These are phyloP conservation scores for Caenorhabditis uteleia DNA, from an alignment of 2,888 invertebrate species.

Conservation along the genomic window DNA sequence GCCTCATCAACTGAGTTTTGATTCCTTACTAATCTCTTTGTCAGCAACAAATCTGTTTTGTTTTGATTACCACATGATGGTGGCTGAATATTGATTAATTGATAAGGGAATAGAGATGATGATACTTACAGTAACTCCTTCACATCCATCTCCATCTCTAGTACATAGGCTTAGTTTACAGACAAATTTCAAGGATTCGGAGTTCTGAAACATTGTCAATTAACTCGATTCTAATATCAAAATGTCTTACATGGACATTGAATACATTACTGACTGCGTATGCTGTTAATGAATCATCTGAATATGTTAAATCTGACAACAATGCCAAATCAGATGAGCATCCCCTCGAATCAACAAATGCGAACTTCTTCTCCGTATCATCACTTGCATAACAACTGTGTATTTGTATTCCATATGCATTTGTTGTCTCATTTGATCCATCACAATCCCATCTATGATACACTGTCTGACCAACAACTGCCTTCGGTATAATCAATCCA, in stretches of 20 bases:
- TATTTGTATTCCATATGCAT: slow-evolving; percentile 61
- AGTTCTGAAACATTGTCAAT: slow-evolving; percentile 43
- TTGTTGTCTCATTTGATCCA: slow-evolving; percentile 53
- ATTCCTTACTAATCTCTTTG: slow-evolving; percentile 24
- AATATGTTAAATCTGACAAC: slow-evolving; percentile 58
- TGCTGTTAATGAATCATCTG: slow-evolving; percentile 60
- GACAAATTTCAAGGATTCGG: slow-evolving; percentile 52
- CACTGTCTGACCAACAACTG: slow-evolving; percentile 62
- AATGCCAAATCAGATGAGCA: slow-evolving; percentile 59
- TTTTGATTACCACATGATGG: slow-evolving; percentile 42
- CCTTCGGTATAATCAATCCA: slow-evolving; percentile 56
- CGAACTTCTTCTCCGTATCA: slow-evolving; percentile 51
- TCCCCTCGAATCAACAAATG: slow-evolving; percentile 55
- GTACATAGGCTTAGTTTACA: slow-evolving; percentile 58
- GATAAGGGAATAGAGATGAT: background rate
- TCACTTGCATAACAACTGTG: slow-evolving; percentile 64
- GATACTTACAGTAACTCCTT: slow-evolving; percentile 60
- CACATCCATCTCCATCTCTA: slow-evolving; percentile 65
- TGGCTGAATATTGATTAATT: slow-evolving; percentile 43
- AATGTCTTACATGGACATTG: slow-evolving; percentile 34
- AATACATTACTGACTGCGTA: slow-evolving; percentile 60
- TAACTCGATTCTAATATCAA: too few relatives aligned
- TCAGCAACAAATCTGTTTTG: slow-evolving; percentile 39
- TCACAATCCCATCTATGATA: slow-evolving; percentile 68
- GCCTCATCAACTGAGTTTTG: slow-evolving; percentile 30